Evolutionary conservation across 2,113 vertebrate species (phyloP).

Genomic region (Actenoides lindsayi): DNA sequence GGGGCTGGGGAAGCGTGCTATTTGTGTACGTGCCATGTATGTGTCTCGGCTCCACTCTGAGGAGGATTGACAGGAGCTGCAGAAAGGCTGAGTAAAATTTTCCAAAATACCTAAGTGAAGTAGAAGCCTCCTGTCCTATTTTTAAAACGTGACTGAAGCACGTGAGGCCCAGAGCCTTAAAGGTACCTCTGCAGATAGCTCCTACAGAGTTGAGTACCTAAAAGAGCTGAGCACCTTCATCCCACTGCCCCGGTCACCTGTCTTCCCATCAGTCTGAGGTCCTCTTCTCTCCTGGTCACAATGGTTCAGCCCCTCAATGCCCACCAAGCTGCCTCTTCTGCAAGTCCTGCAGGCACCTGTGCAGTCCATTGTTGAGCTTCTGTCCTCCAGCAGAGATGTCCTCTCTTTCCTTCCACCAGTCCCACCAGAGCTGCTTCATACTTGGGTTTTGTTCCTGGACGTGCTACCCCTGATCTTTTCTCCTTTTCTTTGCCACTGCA

Average conservation of each 20-base stretch:
- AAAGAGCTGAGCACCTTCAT: background rate
- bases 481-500: background rate
- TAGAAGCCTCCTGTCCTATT: conserved; percentile 57
- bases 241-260: background rate
- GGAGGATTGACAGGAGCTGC: conserved; percentile 60
- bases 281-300: background rate
- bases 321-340: background rate
- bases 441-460: background rate
- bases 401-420: background rate
- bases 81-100: conserved; percentile 66
- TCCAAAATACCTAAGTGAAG: conserved; percentile 64
- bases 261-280: background rate
- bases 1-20: background rate
- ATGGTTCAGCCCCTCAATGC: accelerated
- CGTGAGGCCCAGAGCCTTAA: conserved; percentile 24
- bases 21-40: background rate
- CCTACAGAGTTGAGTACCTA: background rate
- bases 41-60: background rate
- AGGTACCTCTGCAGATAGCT: conserved; percentile 17
- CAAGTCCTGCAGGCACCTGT: background rate
- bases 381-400: background rate
- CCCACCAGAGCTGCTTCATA: background rate
- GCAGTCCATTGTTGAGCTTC: accelerated
- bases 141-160: conserved; percentile 57
- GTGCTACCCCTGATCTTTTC: background rate